Evolutionary conservation across 2,113 vertebrate genomes (phyloP).

Genomic region (Phalacrocorax pelagicus): DNA sequence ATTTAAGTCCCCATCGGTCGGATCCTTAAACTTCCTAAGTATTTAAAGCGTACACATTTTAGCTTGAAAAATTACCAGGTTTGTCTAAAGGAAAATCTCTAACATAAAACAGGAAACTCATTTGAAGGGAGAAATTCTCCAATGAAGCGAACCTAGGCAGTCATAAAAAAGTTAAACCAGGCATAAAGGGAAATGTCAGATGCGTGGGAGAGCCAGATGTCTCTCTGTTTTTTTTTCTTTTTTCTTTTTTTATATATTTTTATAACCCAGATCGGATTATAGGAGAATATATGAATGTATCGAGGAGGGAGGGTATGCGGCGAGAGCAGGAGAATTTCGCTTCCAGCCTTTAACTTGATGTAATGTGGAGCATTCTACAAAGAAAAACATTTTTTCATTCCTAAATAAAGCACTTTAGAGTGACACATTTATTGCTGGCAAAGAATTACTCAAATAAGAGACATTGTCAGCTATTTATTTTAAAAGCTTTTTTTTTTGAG

Average conservation of each 20-base stretch:
- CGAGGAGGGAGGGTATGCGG: not conserved
- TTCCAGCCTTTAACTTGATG: conserved; percentile 38
- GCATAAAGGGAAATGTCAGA: conserved; percentile 75
- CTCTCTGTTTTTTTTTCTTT: conserved; percentile 1
- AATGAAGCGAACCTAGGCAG: conserved; percentile 68
- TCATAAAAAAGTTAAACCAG: conserved; percentile 73
- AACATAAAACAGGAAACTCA: conserved; percentile 64
- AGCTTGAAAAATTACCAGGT: conserved; percentile 69
- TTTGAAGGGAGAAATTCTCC: conserved; percentile 69
- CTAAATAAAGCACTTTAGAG: conserved; percentile 73
- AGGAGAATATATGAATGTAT: conserved; percentile 52
- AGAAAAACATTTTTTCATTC: conserved; percentile 56
- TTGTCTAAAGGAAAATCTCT: conserved; percentile 69
- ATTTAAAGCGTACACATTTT: conserved; percentile 60
- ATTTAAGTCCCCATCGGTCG: conserved; percentile 37
- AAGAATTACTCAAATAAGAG: conserved; percentile 78
- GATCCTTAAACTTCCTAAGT: conserved; percentile 63
- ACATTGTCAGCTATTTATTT: conserved; percentile 76
- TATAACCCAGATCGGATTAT: conserved; percentile 66
- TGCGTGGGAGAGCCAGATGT: conserved; percentile 73
- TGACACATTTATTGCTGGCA: conserved; percentile 73
- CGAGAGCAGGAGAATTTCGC: not conserved
- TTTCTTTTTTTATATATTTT: conserved; percentile 14
- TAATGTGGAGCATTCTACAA: not conserved
- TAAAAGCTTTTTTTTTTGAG: conserved; percentile 55